phyloP scores from a whole-genome alignment of 2,797 vertebrate genomes.

The Sebastes taczanowskii region DNA sequence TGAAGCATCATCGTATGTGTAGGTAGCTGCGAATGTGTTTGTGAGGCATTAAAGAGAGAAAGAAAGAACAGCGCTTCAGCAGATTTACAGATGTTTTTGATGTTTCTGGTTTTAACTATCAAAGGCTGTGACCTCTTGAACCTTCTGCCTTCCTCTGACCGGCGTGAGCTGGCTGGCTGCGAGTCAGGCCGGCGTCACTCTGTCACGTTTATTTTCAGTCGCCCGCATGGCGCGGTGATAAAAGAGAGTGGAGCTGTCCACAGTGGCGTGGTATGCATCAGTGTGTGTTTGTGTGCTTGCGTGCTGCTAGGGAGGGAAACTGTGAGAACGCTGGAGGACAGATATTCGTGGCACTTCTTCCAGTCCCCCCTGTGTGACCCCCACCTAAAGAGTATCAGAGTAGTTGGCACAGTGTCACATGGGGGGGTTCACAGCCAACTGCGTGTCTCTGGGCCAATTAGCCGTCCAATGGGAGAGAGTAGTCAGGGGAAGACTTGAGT shows the following conservation, averaged over 20 bases:
- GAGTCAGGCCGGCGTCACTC: constrained; percentile 78
- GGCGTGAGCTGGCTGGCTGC: constrained; percentile 54
- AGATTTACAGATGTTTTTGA: constrained; percentile 62
- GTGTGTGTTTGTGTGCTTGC: constrained; percentile 54
- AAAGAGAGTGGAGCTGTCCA: constrained; percentile 75
- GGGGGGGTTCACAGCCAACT: constrained; percentile 40
- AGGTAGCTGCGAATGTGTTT: constrained; percentile 1
- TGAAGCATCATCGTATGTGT: background rate
- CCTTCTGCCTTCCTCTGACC: constrained; percentile 42
- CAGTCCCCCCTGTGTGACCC: constrained; percentile 51
- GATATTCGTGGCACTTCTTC: constrained; percentile 75
- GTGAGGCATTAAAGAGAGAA: constrained; percentile 1
- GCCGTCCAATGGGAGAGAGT: constrained; percentile 57
- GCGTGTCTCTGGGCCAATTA: constrained; percentile 62
- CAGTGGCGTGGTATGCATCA: constrained; percentile 65
- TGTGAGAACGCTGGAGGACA: constrained; percentile 49
- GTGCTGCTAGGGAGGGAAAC: constrained; percentile 61
- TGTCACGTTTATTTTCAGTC: constrained; percentile 85
- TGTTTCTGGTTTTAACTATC: constrained; percentile 49
- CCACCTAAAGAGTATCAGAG: constrained; percentile 44
- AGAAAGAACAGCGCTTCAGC: constrained; percentile 15
- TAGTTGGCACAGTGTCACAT: constrained; percentile 58
- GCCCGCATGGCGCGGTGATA: constrained; percentile 70
- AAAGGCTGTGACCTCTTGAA: constrained; percentile 64
- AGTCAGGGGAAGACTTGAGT: constrained; percentile 48